These are phyloP conservation scores for Quadriops clusia DNA, from an alignment of 2,888 invertebrate genomes.

Conservation along the genomic window DNA sequence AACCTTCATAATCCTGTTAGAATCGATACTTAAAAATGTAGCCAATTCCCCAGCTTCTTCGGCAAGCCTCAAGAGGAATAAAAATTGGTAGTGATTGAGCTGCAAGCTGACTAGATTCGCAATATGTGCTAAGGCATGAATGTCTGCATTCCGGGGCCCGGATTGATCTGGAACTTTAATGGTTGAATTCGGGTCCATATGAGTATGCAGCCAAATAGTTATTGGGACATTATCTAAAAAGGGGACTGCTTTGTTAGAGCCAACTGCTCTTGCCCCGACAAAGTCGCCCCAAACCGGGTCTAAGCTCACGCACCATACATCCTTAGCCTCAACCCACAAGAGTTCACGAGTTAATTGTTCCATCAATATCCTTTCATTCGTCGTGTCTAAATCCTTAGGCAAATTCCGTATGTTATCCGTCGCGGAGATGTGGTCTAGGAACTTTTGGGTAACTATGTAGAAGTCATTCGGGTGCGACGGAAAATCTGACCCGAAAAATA, in stretches of 20 bases:
- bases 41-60: conserved; percentile 72
- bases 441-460: conserved; percentile 71
- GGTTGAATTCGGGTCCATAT: conserved; percentile 35
- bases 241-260: conserved; percentile 61
- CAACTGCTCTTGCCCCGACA: conserved; percentile 66
- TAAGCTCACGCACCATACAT: conserved; percentile 76
- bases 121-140: conserved; percentile 72
- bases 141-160: conserved; percentile 44
- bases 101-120: conserved; percentile 78
- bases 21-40: conserved; percentile 68
- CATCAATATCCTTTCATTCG: conserved; percentile 26
- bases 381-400: conserved; percentile 27
- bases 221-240: conserved; percentile 78
- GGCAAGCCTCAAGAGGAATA: conserved; percentile 74
- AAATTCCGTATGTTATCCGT: conserved; percentile 37
- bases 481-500: conserved; percentile 68
- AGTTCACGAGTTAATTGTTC: conserved; percentile 31
- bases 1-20: conserved; percentile 52
- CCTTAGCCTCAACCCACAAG: conserved; percentile 74
- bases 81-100: conserved; percentile 85
- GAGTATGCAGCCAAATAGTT: conserved; percentile 66
- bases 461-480: conserved; percentile 58
- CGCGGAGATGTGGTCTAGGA: conserved; percentile 53
- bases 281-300: conserved; percentile 94
- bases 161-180: conserved; percentile 17